Base-by-base conservation (phyloP, 2,888 invertebrate species). In the Dynastes tityus region DNA sequence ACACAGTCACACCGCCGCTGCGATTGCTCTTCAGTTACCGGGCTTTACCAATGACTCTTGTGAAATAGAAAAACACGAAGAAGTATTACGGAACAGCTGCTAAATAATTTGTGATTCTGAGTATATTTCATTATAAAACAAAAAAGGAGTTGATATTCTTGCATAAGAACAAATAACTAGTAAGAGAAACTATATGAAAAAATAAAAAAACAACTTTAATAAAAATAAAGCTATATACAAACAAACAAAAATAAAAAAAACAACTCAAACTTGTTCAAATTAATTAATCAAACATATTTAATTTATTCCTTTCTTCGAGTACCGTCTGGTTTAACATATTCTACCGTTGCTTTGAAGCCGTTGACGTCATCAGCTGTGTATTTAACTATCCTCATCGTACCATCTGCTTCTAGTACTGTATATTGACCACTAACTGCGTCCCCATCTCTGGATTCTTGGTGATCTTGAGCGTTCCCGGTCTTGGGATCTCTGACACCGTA, bases 401-500 rank as follows among this genome's bases (percentile, higher is more conserved):
- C 95, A 87, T 95, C 95, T 58, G 95, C 93, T 86, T 95, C 95
- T 55, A 95, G 91, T 45, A 95, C 88, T 84, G 91, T 90, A 89
- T 95, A 95, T 87, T 95, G 93, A 27, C 95, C 95, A 49, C 89
- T 90, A 13, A 95, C 94, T 0, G 91, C 91, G 85, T 95, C 94
- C 2, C 95, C 95, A 83, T 94, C 91, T 77, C 95, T 91, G 6
- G 91, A 90, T 86, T 95, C 95, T 82, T 93, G 91, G 83, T 94
- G 94, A 84, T 92, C 92, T 88, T 95, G 95, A 77, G 91, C 91
- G 87, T 95, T 94, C 76, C 94, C 94, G 29, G 93, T 93, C 82
- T 91, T 90, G 4, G 93, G 93, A 88, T 95, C 95, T 83, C 94
- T 93, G 51, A 95, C 94, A 71, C 95, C 95, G 84, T 95, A 95